Percentiles rank a stretch among this genome's conserved stretches.
Evolutionary conservation across 2,797 vertebrate genomes (phyloP).

Genomic region (Tokudaia tokunoshimensis): DNA sequence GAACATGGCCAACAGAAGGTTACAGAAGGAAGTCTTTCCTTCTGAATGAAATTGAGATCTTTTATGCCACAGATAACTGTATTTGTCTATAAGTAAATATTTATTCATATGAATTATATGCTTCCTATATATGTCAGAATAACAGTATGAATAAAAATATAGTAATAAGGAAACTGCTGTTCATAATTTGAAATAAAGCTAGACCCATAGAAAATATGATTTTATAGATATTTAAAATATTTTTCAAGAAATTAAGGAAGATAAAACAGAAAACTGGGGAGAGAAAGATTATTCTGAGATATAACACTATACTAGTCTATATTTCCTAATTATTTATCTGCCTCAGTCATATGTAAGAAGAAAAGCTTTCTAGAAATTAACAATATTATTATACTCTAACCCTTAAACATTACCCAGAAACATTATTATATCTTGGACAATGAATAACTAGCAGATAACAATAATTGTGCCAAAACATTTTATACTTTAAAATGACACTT

Average conservation of each 20-base stretch:
- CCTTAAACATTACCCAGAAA: slow-evolving; percentile 15
- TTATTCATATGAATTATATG: not conserved
- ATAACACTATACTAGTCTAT: not conserved
- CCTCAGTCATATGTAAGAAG: not conserved
- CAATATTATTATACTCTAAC: not conserved
- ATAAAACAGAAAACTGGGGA: not conserved
- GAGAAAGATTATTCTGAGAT: not conserved
- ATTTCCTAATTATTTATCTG: slow-evolving; percentile 7
- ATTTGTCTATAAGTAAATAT: not conserved
- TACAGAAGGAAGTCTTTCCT: not conserved
- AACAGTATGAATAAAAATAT: not conserved
- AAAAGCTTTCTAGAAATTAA: not conserved
- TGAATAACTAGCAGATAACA: not conserved
- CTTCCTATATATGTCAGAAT: no score
- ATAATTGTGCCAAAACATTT: not conserved
- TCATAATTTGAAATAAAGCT: not conserved
- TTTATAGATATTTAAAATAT: not conserved
- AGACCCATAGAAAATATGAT: not conserved
- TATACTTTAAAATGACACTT: not conserved
- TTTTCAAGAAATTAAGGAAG: not conserved
- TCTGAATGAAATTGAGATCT: accelerated
- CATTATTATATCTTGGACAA: not conserved
- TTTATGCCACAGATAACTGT: not conserved
- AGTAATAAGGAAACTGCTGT: not conserved
- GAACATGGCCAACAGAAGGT: not conserved